Base-by-base conservation (phyloP, 2,113 vertebrate genomes). In the Psophia crepitans region DNA sequence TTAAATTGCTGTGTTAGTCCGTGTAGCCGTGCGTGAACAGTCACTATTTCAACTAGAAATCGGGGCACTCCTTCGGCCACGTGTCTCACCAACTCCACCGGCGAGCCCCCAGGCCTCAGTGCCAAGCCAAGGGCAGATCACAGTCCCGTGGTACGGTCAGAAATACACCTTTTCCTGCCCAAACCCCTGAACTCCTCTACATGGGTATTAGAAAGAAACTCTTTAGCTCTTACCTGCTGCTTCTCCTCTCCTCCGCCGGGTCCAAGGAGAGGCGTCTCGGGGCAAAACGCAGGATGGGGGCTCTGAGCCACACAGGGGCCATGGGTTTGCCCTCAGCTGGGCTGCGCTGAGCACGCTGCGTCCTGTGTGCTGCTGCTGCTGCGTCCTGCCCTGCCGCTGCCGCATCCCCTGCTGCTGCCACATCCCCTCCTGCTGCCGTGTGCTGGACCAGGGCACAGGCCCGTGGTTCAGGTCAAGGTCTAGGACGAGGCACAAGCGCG, bases 1-100 rank as follows among this genome's bases (percentile, higher is more conserved):
- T 61, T 10, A 16, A 44, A n/a, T 9, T 24, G n/a, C 63, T 32
- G 14, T 23, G 20, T 22, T 18, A 30, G 16, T 20, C 18, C 1
- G 0, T 13, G 2, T 1, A 26, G 28, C 14, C 39, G 2, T 1
- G 9, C 12, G 28, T 2, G 19, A 32, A 44, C 16, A 39, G 37
- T 5, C 4, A 10, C 1, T 5, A 49, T 60, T 61, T 37, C 60
- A 46, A 3, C 11, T 23, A 11, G 60, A 26, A 78, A 6, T 14
- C 48, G 32, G 30, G 49, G 24, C 30, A 26, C 44, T 7, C 16
- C 39, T 22, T 24, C 7, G 11, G 43, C 5, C 37, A 5, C 11
- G 30, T 44, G 14, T 9, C 44, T 15, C 70, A 26, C 23, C n/a
- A 39, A 64, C 39, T 4, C 18, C 41, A 33, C 41, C 11, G 3